These are phyloP conservation scores for Protosalanx chinensis DNA, from an alignment of 2,797 vertebrate genomes.

Conservation along the genomic window DNA sequence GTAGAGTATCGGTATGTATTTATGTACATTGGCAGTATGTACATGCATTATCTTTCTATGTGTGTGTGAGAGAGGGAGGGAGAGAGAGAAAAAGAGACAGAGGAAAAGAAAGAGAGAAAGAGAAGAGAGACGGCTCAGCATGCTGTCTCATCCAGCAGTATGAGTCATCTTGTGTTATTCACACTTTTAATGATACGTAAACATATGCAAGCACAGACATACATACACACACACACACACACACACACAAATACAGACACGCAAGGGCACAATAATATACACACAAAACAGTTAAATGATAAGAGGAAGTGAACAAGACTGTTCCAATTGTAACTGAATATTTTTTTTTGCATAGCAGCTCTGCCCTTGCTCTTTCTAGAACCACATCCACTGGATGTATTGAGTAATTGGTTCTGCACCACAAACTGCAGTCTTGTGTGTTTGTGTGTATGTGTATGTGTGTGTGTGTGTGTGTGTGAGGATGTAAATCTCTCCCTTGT, in stretches of 20 bases:
- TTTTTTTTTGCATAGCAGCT: not conserved
- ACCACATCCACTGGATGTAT: not conserved
- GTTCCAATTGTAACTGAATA: not conserved
- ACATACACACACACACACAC: not conserved
- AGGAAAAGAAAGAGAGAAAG: not conserved
- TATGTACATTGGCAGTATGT: too few species aligned
- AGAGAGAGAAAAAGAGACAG: not conserved
- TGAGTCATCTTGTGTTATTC: constrained; percentile 1
- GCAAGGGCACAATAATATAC: not conserved
- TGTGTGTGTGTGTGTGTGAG: not conserved
- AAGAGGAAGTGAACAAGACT: not conserved
- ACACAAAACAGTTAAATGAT: constrained; percentile 1
- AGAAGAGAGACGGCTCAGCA: not conserved
- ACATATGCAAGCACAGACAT: not conserved
- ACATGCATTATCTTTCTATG: not conserved
- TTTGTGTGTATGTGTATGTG: too few species aligned
- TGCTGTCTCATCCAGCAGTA: not conserved
- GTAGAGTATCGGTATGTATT: not conserved
- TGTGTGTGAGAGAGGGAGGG: not conserved
- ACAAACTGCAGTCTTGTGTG: constrained; percentile 2
- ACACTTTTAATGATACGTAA: not conserved
- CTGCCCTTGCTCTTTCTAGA: not conserved
- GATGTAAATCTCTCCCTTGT: constrained; percentile 13
- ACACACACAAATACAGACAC: constrained; percentile 2
- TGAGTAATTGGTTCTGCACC: constrained; percentile 18